These are phyloP conservation scores for Ptyas mucosa DNA, from an alignment of 2,113 vertebrate species.

Conservation along the genomic window DNA sequence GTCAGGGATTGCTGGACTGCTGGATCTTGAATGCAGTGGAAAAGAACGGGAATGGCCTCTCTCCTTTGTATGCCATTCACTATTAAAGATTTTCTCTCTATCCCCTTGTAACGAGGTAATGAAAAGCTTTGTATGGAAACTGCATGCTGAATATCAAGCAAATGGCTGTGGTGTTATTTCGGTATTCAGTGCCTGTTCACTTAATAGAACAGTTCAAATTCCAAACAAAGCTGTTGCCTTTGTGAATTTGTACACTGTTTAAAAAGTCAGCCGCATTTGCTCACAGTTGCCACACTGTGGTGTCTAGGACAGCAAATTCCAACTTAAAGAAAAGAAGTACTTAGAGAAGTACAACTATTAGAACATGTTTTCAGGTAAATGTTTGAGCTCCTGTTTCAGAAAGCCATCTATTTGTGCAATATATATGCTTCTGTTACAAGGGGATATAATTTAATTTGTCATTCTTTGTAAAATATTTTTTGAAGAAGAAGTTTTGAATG, in stretches of 20 bases:
- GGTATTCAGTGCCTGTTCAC: constrained; percentile 24
- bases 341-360: constrained; percentile 12
- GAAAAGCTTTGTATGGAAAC: neutral
- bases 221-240: constrained; percentile 47
- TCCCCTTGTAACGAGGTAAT: neutral
- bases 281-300: constrained; percentile 65
- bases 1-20: neutral
- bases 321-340: constrained; percentile 45
- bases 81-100: neutral
- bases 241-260: constrained; percentile 54
- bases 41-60: neutral
- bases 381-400: constrained; percentile 51
- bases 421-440: constrained; percentile 42
- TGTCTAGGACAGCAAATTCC: constrained; percentile 56
- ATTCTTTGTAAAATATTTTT: neutral
- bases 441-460: constrained; percentile 47
- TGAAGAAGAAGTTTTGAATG: neutral
- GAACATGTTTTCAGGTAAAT: constrained; percentile 48
- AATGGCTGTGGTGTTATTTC: constrained; percentile 20
- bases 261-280: constrained; percentile 62
- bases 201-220: constrained; percentile 39
- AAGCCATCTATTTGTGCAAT: constrained; percentile 45
- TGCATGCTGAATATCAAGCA: neutral
- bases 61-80: neutral
- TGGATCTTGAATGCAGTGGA: neutral